phyloP scores from a whole-genome alignment of 2,797 vertebrate genomes.

The Rhynchotus rufescens region DNA sequence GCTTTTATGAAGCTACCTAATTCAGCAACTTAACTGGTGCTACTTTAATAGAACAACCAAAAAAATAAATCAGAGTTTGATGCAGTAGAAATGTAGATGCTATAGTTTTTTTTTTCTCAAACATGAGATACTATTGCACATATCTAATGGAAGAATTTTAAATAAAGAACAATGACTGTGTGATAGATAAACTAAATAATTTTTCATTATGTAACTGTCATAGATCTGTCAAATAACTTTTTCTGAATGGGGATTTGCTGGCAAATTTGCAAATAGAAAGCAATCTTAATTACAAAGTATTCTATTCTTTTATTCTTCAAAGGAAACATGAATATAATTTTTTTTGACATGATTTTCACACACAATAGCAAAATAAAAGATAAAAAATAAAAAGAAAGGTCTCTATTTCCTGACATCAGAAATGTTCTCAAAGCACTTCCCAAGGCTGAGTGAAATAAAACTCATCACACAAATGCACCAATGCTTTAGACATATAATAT shows the following conservation, averaged over 20 bases:
- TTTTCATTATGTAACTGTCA: slow-evolving; percentile 20
- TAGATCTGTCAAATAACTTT: background rate
- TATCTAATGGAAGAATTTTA: background rate
- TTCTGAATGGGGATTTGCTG: background rate
- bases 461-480: background rate
- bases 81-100: background rate
- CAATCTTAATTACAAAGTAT: background rate
- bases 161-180: background rate
- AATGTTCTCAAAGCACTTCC: background rate
- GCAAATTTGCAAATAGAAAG: background rate
- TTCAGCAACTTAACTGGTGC: background rate
- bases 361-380: background rate
- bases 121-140: background rate
- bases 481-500: background rate
- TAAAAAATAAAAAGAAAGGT: background rate
- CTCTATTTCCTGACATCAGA: background rate
- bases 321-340: background rate
- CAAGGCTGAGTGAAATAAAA: background rate
- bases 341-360: background rate
- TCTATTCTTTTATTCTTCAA: slow-evolving; percentile 3
- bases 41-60: background rate
- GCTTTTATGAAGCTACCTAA: background rate
- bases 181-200: background rate
- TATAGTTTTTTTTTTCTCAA: background rate
- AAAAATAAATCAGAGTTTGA: background rate